A percentile compares a stretch with the other conserved stretches of the same genome.
These are phyloP conservation scores for Ochlodes sylvanus DNA, from an alignment of 2,888 invertebrate species.

Conservation along the genomic window DNA sequence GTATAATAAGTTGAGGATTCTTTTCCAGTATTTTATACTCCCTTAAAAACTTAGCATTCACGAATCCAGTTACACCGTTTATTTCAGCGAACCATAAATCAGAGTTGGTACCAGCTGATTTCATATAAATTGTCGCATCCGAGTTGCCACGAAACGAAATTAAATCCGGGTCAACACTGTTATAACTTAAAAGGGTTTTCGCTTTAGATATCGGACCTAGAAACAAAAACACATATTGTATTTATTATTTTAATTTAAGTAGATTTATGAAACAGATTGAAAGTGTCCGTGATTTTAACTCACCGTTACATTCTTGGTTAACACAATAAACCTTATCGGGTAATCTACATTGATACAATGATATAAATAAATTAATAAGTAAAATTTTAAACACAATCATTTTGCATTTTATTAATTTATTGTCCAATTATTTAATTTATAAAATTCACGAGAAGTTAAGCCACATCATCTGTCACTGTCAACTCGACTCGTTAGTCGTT, in stretches of 20 bases:
- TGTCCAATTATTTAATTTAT: constrained; percentile 59
- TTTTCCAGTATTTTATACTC: constrained; percentile 84
- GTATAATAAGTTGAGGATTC: constrained; percentile 65
- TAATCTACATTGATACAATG: constrained; percentile 73
- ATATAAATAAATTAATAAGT: constrained; percentile 70
- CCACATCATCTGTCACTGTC: constrained; percentile 82
- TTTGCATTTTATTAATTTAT: constrained; percentile 70
- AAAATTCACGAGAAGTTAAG: constrained; percentile 63
- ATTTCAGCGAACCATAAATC: constrained; percentile 90
- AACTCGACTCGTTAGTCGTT: constrained; percentile 19
- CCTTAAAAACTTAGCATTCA: constrained; percentile 83
- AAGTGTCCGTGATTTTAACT: constrained; percentile 51
- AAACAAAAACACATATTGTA: constrained; percentile 46
- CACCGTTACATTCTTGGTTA: constrained; percentile 89
- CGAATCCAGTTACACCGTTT: constrained; percentile 88
- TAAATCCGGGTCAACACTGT: constrained; percentile 80
- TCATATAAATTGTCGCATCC: constrained; percentile 87
- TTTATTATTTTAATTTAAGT: constrained; percentile 23
- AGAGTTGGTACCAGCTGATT: constrained; percentile 86
- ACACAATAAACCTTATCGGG: constrained; percentile 90
- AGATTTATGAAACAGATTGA: constrained; percentile 50
- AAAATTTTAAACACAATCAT: constrained; percentile 73
- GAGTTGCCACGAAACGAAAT: constrained; percentile 86
- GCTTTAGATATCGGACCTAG: constrained; percentile 87
- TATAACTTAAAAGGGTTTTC: constrained; percentile 84